Evolutionary conservation across 1,140 invertebrate genomes (phyloP).

Genomic region (Zophobas morio): DNA sequence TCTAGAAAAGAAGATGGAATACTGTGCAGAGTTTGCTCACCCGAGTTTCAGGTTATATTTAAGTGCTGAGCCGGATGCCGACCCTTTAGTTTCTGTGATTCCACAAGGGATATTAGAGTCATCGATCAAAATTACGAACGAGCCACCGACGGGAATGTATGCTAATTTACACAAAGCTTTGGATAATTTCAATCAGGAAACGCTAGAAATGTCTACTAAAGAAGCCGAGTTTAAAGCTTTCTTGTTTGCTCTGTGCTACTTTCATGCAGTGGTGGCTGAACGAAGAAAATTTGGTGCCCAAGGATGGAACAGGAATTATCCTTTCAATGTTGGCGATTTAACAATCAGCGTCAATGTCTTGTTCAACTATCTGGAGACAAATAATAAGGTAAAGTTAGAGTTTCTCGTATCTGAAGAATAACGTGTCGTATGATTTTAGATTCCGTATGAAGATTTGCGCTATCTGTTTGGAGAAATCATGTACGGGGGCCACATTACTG

Average conservation of each 20-base stretch:
- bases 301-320: slow-evolving; percentile 92
- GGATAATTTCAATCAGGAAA: slow-evolving; percentile 95
- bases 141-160: slow-evolving; percentile 94
- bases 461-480: slow-evolving; percentile 97
- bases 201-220: slow-evolving; percentile 92
- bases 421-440: slow-evolving; percentile 58
- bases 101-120: slow-evolving; percentile 91
- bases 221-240: slow-evolving; percentile 96
- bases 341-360: slow-evolving; percentile 94
- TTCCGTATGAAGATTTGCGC: slow-evolving; percentile 94
- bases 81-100: slow-evolving; percentile 67
- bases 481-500: slow-evolving; percentile 97
- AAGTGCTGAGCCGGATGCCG: slow-evolving; percentile 74
- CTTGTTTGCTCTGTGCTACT: slow-evolving; percentile 94
- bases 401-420: slow-evolving; percentile 3
- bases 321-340: slow-evolving; percentile 88
- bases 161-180: slow-evolving; percentile 95
- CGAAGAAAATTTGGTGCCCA: slow-evolving; percentile 94
- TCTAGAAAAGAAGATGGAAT: slow-evolving; percentile 94
- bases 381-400: slow-evolving; percentile 71
- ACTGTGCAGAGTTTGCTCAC: slow-evolving; percentile 79
- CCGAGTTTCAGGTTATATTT: slow-evolving; percentile 78
- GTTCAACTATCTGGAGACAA: slow-evolving; percentile 94
- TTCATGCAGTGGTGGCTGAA: slow-evolving; percentile 95
- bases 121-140: slow-evolving; percentile 96